phyloP scores from a whole-genome alignment of 2,113 vertebrate species.

The Hyla sarda region DNA sequence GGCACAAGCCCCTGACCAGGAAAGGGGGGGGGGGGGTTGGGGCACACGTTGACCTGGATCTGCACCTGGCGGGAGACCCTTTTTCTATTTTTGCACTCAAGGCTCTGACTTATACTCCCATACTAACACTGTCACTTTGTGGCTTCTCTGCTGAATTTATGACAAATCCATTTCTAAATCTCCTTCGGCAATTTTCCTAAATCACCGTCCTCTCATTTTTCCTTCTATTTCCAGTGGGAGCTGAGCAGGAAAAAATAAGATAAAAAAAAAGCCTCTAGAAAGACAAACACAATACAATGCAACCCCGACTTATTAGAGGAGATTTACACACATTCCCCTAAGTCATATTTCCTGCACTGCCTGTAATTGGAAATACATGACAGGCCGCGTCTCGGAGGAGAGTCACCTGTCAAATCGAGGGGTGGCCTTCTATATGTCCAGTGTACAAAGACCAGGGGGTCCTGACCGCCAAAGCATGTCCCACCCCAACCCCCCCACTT shows the following conservation, averaged over 20 bases:
- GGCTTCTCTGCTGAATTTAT: neutral
- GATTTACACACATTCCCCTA: conserved; percentile 59
- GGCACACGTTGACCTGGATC: neutral
- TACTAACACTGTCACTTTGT: neutral
- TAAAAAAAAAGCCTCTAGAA: conserved; percentile 27
- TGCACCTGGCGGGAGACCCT: neutral
- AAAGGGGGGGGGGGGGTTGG: neutral
- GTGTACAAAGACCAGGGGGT: neutral
- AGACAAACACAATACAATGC: conserved; percentile 29
- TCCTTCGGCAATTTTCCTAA: conserved; percentile 60
- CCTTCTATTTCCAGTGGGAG: conserved; percentile 56
- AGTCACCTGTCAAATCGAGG: conserved; percentile 15
- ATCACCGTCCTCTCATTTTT: conserved; percentile 67
- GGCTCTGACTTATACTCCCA: neutral
- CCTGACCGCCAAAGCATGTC: neutral
- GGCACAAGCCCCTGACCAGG: neutral
- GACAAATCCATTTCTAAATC: conserved; percentile 4
- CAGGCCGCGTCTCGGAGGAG: neutral
- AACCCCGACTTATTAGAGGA: conserved; percentile 54
- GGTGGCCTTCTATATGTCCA: neutral
- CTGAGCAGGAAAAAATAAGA: conserved; percentile 35
- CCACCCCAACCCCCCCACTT: neutral
- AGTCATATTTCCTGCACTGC: conserved; percentile 45
- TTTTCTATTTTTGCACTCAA: neutral
- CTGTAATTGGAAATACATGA: conserved; percentile 46